These are phyloP conservation scores for Nycticebus coucang DNA, from an alignment of 2,113 vertebrate species.

Conservation along the genomic window DNA sequence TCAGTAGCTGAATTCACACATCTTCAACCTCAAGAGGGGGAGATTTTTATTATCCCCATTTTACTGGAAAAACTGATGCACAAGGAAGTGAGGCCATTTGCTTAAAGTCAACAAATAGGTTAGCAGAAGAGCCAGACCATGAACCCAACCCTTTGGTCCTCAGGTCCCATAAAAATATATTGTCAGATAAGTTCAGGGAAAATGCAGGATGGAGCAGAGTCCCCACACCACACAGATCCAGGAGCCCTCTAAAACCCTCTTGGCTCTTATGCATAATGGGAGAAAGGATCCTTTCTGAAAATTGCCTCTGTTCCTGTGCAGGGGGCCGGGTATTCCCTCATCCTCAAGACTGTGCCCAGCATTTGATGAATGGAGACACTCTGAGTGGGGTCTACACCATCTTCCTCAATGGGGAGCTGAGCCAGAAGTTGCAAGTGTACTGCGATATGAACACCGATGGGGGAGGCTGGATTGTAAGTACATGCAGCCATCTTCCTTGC, in stretches of 20 bases:
- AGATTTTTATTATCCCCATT: neutral
- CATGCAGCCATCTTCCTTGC: fast-evolving
- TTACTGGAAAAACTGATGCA: neutral
- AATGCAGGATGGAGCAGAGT: neutral
- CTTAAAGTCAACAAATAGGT: neutral
- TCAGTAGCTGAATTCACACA: neutral
- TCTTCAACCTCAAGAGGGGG: neutral
- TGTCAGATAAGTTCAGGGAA: neutral
- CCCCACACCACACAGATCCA: neutral
- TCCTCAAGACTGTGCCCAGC: slow-evolving; percentile 97
- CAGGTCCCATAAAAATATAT: neutral
- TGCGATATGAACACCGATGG: slow-evolving; percentile 97
- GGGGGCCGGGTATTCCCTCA: slow-evolving; percentile 94
- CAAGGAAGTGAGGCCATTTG: neutral
- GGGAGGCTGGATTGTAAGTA: slow-evolving; percentile 98
- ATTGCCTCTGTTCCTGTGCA: slow-evolving; percentile 71
- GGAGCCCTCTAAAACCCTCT: neutral
- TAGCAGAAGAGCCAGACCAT: neutral
- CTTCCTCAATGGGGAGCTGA: slow-evolving; percentile 93
- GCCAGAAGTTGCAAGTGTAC: slow-evolving; percentile 94
- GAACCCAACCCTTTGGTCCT: neutral
- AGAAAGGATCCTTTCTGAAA: neutral
- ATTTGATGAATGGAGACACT: slow-evolving; percentile 94
- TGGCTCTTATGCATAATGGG: too few relatives aligned
- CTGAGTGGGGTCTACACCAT: slow-evolving; percentile 95